phyloP scores from a whole-genome alignment of 2,797 vertebrate genomes.

The Ibycter americanus region DNA sequence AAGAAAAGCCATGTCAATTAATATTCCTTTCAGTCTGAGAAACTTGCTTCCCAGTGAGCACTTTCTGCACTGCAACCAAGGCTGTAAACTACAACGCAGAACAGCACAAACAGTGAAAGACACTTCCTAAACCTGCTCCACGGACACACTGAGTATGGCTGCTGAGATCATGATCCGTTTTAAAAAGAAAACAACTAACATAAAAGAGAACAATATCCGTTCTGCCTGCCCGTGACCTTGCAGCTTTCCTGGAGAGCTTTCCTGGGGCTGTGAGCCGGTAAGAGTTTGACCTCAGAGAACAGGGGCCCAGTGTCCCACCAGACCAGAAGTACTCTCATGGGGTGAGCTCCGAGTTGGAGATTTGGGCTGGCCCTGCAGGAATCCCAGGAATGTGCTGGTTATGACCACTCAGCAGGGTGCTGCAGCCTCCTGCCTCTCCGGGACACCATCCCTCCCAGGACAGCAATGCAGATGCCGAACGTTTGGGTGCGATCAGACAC shows the following conservation, averaged over 20 bases:
- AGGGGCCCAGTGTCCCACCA: neutral
- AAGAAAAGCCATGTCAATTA: neutral
- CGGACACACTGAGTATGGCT: neutral
- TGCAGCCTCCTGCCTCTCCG: neutral
- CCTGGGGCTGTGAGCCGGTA: neutral
- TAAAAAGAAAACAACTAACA: neutral
- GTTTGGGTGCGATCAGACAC: neutral
- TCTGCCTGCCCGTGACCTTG: neutral
- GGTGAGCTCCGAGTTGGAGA: neutral
- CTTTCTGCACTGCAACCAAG: neutral
- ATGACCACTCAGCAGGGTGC: neutral
- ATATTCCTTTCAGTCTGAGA: neutral
- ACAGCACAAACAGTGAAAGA: neutral
- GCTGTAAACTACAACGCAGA: neutral
- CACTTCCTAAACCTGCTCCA: neutral
- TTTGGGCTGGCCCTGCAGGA: neutral
- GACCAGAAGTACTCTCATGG: neutral
- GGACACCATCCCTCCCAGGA: neutral
- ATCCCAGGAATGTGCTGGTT: conserved; percentile 1
- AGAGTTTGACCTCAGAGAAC: neutral
- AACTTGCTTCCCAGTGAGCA: neutral
- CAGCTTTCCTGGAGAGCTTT: neutral
- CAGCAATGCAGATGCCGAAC: neutral
- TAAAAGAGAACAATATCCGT: neutral
- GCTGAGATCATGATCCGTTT: neutral